Conservation (phyloP, 2,113 vertebrate species). For the Phalacrocorax aristotelis region DNA sequence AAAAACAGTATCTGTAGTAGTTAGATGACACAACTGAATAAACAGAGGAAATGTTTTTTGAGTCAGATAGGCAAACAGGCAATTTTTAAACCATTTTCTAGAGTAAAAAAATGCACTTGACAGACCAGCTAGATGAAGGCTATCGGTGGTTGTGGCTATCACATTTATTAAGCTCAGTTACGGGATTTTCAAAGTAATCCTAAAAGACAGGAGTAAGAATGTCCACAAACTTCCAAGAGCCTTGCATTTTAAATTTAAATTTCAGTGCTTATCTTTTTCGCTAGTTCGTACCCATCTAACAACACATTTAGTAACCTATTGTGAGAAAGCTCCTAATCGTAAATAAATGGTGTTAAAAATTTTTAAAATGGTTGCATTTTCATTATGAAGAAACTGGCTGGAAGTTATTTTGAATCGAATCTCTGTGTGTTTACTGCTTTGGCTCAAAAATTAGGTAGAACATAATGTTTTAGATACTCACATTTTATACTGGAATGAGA, state of each 20-base stretch:
- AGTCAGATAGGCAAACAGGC: not conserved
- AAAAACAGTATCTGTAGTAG: not conserved
- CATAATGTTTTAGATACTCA: not conserved
- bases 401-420: not conserved
- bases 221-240: not conserved
- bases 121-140: not conserved
- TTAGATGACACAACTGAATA: not conserved
- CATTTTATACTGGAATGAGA: not conserved
- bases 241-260: not conserved
- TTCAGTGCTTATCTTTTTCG: not conserved
- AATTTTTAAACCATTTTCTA: not conserved
- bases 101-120: not conserved
- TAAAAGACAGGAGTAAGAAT: not conserved
- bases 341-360: not conserved
- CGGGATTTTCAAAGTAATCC: not conserved
- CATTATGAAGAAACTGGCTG: not conserved
- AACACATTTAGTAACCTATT: not conserved
- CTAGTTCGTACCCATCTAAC: not conserved
- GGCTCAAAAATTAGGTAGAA: not conserved
- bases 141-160: not conserved
- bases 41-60: not conserved
- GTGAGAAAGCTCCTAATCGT: not conserved
- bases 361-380: not conserved
- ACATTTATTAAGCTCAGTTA: not conserved
- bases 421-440: not conserved